phyloP scores from a whole-genome alignment of 1,140 invertebrate species.

The Ceratina australensis region DNA sequence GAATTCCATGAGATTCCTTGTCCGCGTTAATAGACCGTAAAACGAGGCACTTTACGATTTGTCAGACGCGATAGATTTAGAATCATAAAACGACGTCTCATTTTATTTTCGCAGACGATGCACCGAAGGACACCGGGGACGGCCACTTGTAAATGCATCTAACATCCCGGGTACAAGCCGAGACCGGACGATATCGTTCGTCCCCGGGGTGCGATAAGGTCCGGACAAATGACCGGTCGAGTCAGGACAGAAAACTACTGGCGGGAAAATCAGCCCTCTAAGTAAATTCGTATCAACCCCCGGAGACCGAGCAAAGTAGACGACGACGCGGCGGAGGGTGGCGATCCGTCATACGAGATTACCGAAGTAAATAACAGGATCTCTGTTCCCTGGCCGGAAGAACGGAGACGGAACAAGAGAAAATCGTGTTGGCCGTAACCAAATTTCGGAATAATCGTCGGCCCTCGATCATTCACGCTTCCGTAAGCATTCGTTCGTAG shows the following conservation, averaged over 20 bases:
- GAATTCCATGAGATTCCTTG: background rate
- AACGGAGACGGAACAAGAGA: constrained; percentile 11
- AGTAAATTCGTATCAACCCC: constrained; percentile 76
- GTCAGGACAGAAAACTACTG: constrained; percentile 68
- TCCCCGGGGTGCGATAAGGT: constrained; percentile 74
- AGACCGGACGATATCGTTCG: constrained; percentile 21
- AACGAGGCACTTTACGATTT: constrained; percentile 23
- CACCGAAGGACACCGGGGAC: constrained; percentile 28
- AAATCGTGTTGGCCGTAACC: constrained; percentile 65
- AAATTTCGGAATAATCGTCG: constrained; percentile 68
- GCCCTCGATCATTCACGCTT: constrained; percentile 74
- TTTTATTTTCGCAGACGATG: constrained; percentile 40
- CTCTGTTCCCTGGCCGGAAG: constrained; percentile 8
- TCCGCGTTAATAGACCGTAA: constrained; percentile 29
- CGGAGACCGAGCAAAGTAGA: constrained; percentile 54
- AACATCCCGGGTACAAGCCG: constrained; percentile 55
- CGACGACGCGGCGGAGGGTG: background rate
- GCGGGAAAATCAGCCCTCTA: constrained; percentile 72
- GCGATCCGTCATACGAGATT: constrained; percentile 74
- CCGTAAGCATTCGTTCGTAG: constrained; percentile 55
- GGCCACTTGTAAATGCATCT: constrained; percentile 56
- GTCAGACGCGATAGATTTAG: constrained; percentile 30
- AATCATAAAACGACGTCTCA: constrained; percentile 26
- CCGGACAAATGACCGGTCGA: constrained; percentile 74
- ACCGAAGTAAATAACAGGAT: constrained; percentile 69